Base-by-base conservation (phyloP, 2,113 vertebrate genomes). In the Cynocephalus volans region DNA sequence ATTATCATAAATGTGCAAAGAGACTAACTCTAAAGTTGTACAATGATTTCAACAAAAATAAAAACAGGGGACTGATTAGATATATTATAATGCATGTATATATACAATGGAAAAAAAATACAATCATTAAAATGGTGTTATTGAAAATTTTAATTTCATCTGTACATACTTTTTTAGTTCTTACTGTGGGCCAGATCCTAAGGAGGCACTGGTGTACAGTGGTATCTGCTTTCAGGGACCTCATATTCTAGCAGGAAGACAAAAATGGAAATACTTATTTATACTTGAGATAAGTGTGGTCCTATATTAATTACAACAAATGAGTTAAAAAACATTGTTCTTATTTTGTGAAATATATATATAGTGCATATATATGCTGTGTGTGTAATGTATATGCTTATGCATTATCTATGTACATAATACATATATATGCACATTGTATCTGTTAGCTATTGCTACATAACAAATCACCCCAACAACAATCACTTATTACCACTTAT, bases 221-320 rank as follows among this genome's bases (percentile, higher is more conserved):
- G 1, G 0, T 58, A 36, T 86, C 26, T 96, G 19, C 31, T 92
- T 83, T 90, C 54, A 17, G 4, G 17, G 33, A 56, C 18, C 21
- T 60, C 52, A 72, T 18, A 77, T 41, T 65, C 60, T 73, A 82
- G 0, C n/a, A 94, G 28, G 21, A 94, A 94, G 17, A 82, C 11
- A 76, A 31, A 92, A 90, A 56, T n/a, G 26, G 28, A 92, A 96
- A 76, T 77, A 84, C 77, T 93, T 73, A 69, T 70, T 76, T 89
- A 50, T 83, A 56, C 41, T 76, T 70, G 36, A 76, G 45, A 54
- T 58, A 88, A 70, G 19, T n/a, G 5, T 64, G 28, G 33, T 79
- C 23, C 69, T 54, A 58, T 14, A 36, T 77, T 88, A 85, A 62
- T 1, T 79, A 8, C 41, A 33, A 67, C 73, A 70, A 75, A 58